Evolutionary conservation across 1,140 invertebrate species (phyloP).

Genomic region (Drosophila nebulosa): DNA sequence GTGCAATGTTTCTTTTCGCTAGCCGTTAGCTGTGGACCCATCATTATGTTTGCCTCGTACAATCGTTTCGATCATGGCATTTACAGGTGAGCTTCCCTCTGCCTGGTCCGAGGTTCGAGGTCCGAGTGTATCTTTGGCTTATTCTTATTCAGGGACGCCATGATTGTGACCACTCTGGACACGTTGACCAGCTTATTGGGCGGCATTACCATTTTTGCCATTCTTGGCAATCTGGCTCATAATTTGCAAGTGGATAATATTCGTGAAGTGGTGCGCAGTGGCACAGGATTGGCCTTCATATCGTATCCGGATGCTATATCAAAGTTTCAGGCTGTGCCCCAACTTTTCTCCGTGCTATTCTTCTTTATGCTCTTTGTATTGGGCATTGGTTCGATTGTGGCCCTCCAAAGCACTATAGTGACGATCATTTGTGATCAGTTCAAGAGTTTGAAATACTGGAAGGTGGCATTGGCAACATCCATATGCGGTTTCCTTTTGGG

Average conservation of each 20-base stretch:
- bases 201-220: slow-evolving; percentile 90
- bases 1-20: slow-evolving; percentile 92
- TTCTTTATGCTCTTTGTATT: slow-evolving; percentile 94
- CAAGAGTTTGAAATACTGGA: slow-evolving; percentile 84
- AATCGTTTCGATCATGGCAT: slow-evolving; percentile 92
- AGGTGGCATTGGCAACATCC: slow-evolving; percentile 85
- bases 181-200: slow-evolving; percentile 89
- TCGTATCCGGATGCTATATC: slow-evolving; percentile 95
- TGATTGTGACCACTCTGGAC: slow-evolving; percentile 87
- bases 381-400: slow-evolving; percentile 89
- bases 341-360: slow-evolving; percentile 90
- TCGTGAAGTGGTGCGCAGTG: slow-evolving; percentile 84
- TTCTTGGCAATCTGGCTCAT: slow-evolving; percentile 87
- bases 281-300: slow-evolving; percentile 90
- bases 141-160: slow-evolving; percentile 84
- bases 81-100: slow-evolving; percentile 86
- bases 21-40: slow-evolving; percentile 88
- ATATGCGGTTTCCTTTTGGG: slow-evolving; percentile 85
- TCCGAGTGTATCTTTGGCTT: background rate
- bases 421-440: slow-evolving; percentile 88
- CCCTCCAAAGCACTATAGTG: slow-evolving; percentile 85
- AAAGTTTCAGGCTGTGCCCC: slow-evolving; percentile 88
- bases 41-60: slow-evolving; percentile 91
- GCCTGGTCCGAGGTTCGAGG: too few relatives aligned
- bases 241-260: slow-evolving; percentile 83